Conservation (phyloP, 2,113 vertebrate genomes). For the Erpornis zantholeuca region DNA sequence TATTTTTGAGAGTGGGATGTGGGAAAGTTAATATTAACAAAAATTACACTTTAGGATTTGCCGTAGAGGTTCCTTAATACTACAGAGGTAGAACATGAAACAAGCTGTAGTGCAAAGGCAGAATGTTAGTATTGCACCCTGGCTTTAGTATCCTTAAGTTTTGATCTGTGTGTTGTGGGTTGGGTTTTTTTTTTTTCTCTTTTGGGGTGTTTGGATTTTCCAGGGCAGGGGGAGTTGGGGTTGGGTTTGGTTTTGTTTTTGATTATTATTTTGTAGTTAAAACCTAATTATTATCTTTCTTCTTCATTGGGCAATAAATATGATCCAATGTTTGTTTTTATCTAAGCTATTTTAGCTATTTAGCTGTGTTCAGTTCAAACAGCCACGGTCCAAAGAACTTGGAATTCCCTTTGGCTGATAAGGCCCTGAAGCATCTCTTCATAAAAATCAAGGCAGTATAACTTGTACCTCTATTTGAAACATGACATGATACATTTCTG, state of each 20-base stretch:
- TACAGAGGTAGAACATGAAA: background rate
- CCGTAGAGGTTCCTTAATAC: background rate
- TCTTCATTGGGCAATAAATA: background rate
- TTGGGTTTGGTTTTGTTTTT: background rate
- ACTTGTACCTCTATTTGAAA: background rate
- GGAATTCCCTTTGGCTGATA: background rate
- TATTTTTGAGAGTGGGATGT: background rate
- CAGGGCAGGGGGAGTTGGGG: fast-evolving
- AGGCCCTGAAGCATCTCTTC: background rate
- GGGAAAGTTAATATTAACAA: background rate
- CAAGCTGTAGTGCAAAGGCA: background rate
- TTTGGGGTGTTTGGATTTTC: background rate
- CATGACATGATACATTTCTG: background rate
- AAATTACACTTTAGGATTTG: background rate
- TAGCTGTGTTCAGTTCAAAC: background rate
- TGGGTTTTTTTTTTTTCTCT: background rate
- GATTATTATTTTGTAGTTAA: background rate
- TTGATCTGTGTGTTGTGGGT: background rate
- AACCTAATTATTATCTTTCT: background rate
- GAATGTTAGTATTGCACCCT: background rate
- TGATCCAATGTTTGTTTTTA: background rate
- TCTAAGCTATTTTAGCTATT: background rate
- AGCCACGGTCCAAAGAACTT: background rate
- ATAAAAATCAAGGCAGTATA: background rate
- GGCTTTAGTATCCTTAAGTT: background rate